Base-by-base conservation (phyloP, 2,113 vertebrate genomes). In the Echinops telfairi region DNA sequence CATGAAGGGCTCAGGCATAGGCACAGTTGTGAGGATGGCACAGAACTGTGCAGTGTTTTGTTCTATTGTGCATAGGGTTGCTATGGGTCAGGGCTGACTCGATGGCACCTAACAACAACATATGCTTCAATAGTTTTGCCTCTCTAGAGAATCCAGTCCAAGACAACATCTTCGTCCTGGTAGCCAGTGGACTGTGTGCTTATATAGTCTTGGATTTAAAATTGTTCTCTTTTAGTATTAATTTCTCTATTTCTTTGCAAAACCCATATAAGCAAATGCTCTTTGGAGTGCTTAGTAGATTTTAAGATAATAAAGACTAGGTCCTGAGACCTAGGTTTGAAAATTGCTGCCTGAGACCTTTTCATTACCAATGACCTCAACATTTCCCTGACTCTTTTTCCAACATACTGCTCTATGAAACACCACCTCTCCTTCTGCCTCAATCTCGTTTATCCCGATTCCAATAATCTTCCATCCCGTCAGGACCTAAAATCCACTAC, bases 321-420 rank as follows among this genome's bases (percentile, higher is more conserved):
- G n/a, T 82, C 43, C 31, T 5, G 38, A 77, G 68, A 10, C 3
- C 17, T 12, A 14, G 31, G 1, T 53, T 38, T 36, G 76, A 79
- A 64, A 93, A 36, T n/a, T 25, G 11, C 71, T 47, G 8, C 16
- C 17, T 20, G 38, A 5, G n/a, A 60, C 36, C 10, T 29, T 33
- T 38, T 23, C 19, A 1, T 83, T 68, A n/a, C 27, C 43, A 8
- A 0, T 33, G 76, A 73, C 33, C 14, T 0, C 25, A 3, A 0
- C 19, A 9, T 20, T 29, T 12, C 43, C 23, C 23, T 60, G 12
- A n/a, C n/a, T 70, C 40, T 27, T 76, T 43, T 82, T 73, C 16
- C 64, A 25, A 15, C 15, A 16, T 78, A 11, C 22, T 40, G 19
- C 68, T 90, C 17, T 70, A 40, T 3, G 6, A 0, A 22, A 25